Conservation (phyloP, 2,888 invertebrate species). For the Caenorhabditis plicata region DNA sequence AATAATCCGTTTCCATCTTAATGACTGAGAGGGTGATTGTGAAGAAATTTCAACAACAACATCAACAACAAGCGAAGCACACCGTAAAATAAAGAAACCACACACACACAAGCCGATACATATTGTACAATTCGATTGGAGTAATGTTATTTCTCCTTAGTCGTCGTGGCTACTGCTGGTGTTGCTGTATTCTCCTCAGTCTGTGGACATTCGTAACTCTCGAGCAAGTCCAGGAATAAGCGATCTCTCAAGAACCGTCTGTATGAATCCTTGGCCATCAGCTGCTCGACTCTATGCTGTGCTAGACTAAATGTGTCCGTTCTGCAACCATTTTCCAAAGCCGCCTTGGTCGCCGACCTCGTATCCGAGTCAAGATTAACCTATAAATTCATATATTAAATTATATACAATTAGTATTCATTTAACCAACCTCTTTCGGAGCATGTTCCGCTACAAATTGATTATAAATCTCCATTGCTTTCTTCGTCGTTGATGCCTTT, state of each 20-base stretch:
- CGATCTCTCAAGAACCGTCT: conserved; percentile 50
- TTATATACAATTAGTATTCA: background rate
- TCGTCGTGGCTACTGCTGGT: no score
- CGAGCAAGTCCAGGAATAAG: conserved; percentile 42
- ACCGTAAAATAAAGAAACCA: no score
- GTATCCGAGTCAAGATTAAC: conserved; percentile 62
- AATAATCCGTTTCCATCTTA: no score
- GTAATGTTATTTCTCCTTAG: no score
- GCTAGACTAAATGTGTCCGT: conserved; percentile 59
- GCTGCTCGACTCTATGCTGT: conserved; percentile 55
- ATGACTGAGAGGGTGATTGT: no score
- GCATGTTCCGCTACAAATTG: conserved; percentile 53
- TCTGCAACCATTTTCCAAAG: conserved; percentile 48
- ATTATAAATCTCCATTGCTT: conserved; percentile 55
- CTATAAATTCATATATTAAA: conserved; percentile 29
- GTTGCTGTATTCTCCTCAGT: no score
- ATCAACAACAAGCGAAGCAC: no score
- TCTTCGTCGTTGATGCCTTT: conserved; percentile 47
- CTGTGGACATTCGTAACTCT: conserved; percentile 29
- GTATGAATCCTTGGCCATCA: conserved; percentile 62
- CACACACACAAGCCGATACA: no score
- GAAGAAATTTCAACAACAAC: no score
- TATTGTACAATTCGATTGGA: no score
- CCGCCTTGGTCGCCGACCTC: conserved; percentile 56
- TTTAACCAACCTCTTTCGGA: conserved; percentile 48